Conservation (phyloP, 2,113 vertebrate genomes). For the Butorides virescens region DNA sequence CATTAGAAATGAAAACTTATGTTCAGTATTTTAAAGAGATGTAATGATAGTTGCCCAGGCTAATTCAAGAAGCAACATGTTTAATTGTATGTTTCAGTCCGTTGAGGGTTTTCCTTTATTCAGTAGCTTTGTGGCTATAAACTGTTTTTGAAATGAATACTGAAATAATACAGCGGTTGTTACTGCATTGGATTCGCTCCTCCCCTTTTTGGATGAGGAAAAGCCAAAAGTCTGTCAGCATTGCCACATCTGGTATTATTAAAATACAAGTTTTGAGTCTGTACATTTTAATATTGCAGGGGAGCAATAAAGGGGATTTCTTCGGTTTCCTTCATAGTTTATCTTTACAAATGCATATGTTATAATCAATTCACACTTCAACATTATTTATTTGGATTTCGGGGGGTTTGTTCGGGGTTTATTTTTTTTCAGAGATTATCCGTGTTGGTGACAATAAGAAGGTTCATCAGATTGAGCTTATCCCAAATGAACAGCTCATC, state of each 20-base stretch:
- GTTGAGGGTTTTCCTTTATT: neutral
- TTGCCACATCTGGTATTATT: neutral
- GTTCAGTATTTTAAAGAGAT: neutral
- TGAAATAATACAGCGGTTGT: neutral
- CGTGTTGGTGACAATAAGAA: conserved; percentile 97
- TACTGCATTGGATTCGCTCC: neutral
- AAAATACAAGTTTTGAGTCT: neutral
- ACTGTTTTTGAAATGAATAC: neutral
- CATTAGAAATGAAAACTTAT: neutral
- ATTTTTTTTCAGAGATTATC: conserved; percentile 85
- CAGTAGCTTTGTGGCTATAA: neutral
- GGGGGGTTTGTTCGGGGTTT: neutral
- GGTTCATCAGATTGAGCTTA: conserved; percentile 94
- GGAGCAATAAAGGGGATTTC: neutral
- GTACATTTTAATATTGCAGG: neutral
- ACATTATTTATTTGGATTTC: neutral
- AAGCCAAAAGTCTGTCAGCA: neutral
- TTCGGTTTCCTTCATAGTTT: neutral
- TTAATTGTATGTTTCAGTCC: neutral
- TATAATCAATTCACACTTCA: neutral
- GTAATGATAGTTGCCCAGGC: neutral
- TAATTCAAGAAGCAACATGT: neutral
- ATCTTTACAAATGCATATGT: neutral
- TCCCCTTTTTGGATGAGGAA: neutral
- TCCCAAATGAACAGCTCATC: conserved; percentile 89